Evolutionary conservation across 2,888 invertebrate genomes (phyloP), one percentile per base, ranked within the genome.

Genomic region (Papilio elwesi): DNA sequence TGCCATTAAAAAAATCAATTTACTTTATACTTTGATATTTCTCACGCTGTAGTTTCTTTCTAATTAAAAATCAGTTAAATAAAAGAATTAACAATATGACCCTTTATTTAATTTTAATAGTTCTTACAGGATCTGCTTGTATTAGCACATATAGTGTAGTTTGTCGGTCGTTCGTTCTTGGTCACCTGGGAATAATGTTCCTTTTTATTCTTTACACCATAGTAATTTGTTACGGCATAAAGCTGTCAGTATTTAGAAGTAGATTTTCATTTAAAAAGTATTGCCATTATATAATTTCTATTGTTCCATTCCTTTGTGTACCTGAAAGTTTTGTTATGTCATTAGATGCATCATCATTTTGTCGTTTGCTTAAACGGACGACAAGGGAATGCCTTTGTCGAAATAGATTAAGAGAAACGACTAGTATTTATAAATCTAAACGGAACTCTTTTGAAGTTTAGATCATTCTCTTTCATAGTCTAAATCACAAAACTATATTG

Each of bases 271-370:
- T 68, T 65, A 53, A 65, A 26, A 66, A 52, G 26, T 68, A 73
- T 74, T 71, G 63, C 48, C 51, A 73, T 79, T 79, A 76, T 71
- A 76, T 78, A 77, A 79, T 75, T 66, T 75, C 74, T 69, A 78
- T 78, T 78, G 78, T 79, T 79, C 75, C 74, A 72, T 79, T 69
- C 53, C 47, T 69, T 73, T 69, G 65, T 73, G 69, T 69, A 69
- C 57, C 64, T 48, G 74, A 71, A 78, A 76, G 78, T 82, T 81
- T 81, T 81, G 78, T 80, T 82, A 77, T 73, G 74, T 80, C 79
- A 80, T 83, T 80, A 81, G 78, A 77, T 74, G 76, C 77, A 74
- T 78, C 80, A 82, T 81, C 78, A 80, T 84, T 82, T 79, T 79
- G 81, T 84, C 81, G 78, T 82, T 78, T 78, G 75, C 75, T 71